Evolutionary conservation across 2,113 vertebrate species (phyloP), one percentile per base, ranked within the genome.

Genomic region (Symphodus melops): DNA sequence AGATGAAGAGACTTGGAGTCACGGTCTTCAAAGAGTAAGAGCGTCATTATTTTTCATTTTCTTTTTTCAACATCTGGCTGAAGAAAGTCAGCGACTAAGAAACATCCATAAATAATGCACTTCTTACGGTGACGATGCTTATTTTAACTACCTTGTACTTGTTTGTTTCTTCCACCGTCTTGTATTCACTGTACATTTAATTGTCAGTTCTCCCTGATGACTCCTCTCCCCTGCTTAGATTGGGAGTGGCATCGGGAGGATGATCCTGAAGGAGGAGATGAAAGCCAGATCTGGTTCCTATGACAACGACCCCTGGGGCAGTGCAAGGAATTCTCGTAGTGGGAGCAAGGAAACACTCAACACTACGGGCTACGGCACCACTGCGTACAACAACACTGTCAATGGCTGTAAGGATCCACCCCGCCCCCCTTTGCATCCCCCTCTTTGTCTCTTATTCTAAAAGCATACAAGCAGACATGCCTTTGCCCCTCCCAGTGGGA

Each of bases 241-340:
- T 89, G 97, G 98, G 94, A 96, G 96, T 1, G 96, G 98, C 74
- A 99, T 99, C 1, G 97, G 97, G 75, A 95, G 98, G 88, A 92
- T 99, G 95, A 99, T 99, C 90, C 94, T 99, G 80, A 97, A 98
- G 93, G 98, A 99, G 87, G 98, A 99, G 94, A 99, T 99, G 98
- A 99, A 98, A 94, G 98, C 97, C 42, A 94, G 97, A 58, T 97
- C 97, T 58, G 95, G 96, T 94, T 98, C 96, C 86, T 99, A 99
- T 36, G 94, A 94, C 93, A 94, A 96, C 9, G 98, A 99, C 86
- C 97, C 98, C 86, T 99, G 98, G 98, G 97, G 97, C 0, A 97
- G 97, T 2, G 94, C 95, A 0, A 95, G 97, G 85, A 99, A 97
- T 93, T 98, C 97, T 4, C 94, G 92, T 65, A 91, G 96, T 54